Percentiles rank a stretch among this genome's conserved stretches.
These are phyloP conservation scores for Drosophila maculinotata DNA, from an alignment of 2,888 invertebrate species.

Conservation along the genomic window DNA sequence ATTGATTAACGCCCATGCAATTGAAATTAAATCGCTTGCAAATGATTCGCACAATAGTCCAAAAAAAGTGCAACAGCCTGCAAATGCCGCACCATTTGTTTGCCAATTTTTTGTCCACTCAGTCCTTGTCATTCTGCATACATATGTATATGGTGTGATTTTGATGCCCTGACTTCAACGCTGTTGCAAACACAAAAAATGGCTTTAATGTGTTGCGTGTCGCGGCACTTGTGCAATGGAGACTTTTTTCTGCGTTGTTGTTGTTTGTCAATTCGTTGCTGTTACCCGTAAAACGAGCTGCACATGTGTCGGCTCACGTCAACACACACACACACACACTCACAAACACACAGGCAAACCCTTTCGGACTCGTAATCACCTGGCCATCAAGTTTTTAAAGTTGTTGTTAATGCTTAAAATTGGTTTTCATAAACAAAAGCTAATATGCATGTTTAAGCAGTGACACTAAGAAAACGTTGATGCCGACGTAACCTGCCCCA, in stretches of 20 bases:
- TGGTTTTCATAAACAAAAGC: constrained; percentile 13
- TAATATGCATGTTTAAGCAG: constrained; percentile 54
- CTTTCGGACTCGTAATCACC: constrained; percentile 53
- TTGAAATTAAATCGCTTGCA: constrained; percentile 76
- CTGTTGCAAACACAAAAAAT: constrained; percentile 18
- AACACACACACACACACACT: constrained; percentile 3
- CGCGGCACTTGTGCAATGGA: constrained; percentile 53
- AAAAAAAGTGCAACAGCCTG: background rate
- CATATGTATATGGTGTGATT: constrained; percentile 55
- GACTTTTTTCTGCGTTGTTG: constrained; percentile 24
- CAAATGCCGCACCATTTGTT: constrained; percentile 59
- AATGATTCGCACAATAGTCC: constrained; percentile 65
- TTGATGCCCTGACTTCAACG: constrained; percentile 50
- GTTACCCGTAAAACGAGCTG: constrained; percentile 38
- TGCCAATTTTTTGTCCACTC: constrained; percentile 43
- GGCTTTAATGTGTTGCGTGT: constrained; percentile 65
- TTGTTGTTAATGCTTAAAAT: constrained; percentile 50
- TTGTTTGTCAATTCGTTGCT: constrained; percentile 11
- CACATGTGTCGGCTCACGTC: constrained; percentile 49
- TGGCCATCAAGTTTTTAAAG: constrained; percentile 37
- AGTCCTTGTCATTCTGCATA: constrained; percentile 20
- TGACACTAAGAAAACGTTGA: constrained; percentile 55
- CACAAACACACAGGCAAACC: background rate
- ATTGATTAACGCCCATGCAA: constrained; percentile 78
- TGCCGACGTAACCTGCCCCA: constrained; percentile 8